phyloP scores from a whole-genome alignment of 2,888 invertebrate species.

The Conops quadrifasciatus region DNA sequence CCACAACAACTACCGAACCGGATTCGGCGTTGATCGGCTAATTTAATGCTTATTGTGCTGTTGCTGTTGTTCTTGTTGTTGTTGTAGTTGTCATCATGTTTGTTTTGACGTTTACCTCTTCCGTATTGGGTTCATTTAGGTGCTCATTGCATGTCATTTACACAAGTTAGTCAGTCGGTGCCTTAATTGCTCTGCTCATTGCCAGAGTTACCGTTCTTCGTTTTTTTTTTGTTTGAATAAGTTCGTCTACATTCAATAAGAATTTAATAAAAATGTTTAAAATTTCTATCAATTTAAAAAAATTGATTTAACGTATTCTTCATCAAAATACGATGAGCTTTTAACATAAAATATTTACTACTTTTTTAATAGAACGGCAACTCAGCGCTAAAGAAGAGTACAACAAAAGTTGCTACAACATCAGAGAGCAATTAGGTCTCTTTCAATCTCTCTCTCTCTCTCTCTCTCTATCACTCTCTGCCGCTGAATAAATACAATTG shows the following conservation, averaged over 20 bases:
- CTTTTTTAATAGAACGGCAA: too few relatives aligned
- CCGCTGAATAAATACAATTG: too few relatives aligned
- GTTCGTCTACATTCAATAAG: not conserved
- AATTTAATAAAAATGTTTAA: not conserved
- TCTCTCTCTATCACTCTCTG: too few relatives aligned
- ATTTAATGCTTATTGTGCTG: conserved; percentile 42
- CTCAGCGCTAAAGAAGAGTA: too few relatives aligned
- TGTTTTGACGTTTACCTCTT: conserved; percentile 59
- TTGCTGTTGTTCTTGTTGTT: conserved; percentile 37
- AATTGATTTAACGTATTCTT: too few relatives aligned
- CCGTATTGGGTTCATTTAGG: conserved; percentile 58
- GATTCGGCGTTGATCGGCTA: conserved; percentile 2
- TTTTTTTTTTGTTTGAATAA: not conserved
- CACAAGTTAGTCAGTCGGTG: conserved; percentile 48
- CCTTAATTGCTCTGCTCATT: conserved; percentile 34
- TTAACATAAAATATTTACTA: too few relatives aligned
- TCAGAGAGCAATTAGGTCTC: too few relatives aligned
- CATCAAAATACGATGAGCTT: too few relatives aligned
- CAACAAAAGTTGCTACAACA: too few relatives aligned
- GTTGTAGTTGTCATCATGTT: conserved; percentile 17
- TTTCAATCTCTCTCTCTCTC: too few relatives aligned
- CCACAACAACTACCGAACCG: not conserved
- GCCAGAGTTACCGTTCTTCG: conserved; percentile 41
- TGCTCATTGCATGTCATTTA: conserved; percentile 62
- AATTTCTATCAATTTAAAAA: conserved; percentile 5